These are phyloP conservation scores for Chymomyza caudatula DNA, from an alignment of 2,888 invertebrate species.

Conservation along the genomic window DNA sequence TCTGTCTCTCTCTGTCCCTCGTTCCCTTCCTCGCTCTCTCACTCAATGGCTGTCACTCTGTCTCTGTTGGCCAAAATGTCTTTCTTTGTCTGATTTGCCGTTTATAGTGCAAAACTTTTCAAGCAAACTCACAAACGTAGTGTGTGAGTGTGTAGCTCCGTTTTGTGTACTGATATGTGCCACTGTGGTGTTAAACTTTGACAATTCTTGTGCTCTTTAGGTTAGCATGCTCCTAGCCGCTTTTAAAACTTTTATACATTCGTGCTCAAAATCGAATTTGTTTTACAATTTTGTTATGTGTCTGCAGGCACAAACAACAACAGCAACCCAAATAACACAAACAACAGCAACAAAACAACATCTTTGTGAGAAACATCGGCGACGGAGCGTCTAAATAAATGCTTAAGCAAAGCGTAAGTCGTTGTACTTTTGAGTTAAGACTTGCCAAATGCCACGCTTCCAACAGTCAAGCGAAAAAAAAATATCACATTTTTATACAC, in stretches of 20 bases:
- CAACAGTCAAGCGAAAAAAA: conserved; percentile 15
- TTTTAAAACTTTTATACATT: conserved; percentile 25
- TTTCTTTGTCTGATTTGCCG: conserved; percentile 57
- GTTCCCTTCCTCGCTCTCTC: background rate
- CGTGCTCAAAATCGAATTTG: conserved; percentile 57
- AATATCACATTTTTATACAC: background rate
- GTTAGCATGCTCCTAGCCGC: conserved; percentile 9
- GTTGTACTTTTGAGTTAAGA: conserved; percentile 50
- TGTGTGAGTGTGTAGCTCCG: conserved; percentile 21
- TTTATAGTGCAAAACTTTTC: conserved; percentile 51
- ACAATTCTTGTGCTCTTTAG: conserved; percentile 24
- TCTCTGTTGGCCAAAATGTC: conserved; percentile 27
- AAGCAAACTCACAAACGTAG: conserved; percentile 3
- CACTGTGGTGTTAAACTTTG: conserved; percentile 47
- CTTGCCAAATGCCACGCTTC: conserved; percentile 42
- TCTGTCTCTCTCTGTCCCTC: background rate
- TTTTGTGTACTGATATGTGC: conserved; percentile 9
- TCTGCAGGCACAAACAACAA: conserved; percentile 4
- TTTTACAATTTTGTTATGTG: conserved; percentile 35
- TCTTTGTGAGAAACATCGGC: conserved; percentile 12
- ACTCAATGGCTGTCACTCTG: background rate
- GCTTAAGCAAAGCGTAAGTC: conserved; percentile 60
- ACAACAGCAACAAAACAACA: conserved; percentile 8
- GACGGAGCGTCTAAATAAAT: conserved; percentile 51
- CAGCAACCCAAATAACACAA: background rate